phyloP scores from a whole-genome alignment of 2,888 invertebrate species.

The Volucella bombylans region DNA sequence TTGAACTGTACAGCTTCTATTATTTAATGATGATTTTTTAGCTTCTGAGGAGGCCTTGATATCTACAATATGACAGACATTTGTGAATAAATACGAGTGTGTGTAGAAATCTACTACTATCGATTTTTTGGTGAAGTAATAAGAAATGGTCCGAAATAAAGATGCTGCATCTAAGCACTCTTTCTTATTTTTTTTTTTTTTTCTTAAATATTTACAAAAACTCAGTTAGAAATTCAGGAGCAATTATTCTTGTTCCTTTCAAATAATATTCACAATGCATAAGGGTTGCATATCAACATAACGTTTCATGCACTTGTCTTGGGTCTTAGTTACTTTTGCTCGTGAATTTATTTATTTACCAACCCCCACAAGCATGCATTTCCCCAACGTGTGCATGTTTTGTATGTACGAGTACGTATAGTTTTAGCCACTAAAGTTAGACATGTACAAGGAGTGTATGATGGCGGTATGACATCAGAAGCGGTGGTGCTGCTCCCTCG shows the following conservation, averaged over 20 bases:
- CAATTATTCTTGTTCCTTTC: constrained; percentile 17
- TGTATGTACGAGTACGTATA: constrained; percentile 40
- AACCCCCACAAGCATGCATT: constrained; percentile 26
- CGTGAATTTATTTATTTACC: constrained; percentile 49
- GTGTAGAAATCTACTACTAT: too few species aligned
- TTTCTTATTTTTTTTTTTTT: neutral
- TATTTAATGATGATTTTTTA: too few species aligned
- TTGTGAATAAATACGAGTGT: too few species aligned
- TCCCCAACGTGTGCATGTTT: constrained; percentile 16
- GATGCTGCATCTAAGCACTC: neutral
- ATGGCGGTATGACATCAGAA: constrained; percentile 22
- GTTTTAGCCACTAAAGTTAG: constrained; percentile 56
- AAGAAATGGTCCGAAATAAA: too few species aligned
- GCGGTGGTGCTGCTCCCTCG: constrained; percentile 61
- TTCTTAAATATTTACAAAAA: constrained; percentile 24
- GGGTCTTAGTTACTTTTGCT: constrained; percentile 25
- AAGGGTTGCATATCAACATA: constrained; percentile 23
- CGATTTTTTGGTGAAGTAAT: too few species aligned
- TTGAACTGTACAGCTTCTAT: too few species aligned
- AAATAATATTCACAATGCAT: constrained; percentile 22
- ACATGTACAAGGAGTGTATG: constrained; percentile 8
- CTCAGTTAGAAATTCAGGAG: constrained; percentile 10
- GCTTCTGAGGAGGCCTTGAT: too few species aligned
- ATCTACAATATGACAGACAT: too few species aligned
- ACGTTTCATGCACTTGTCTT: constrained; percentile 41